Percentiles rank a stretch among this genome's conserved stretches.
Conservation (phyloP, 1,140 invertebrate genomes). For the Phymorhynchus buccinoides region DNA sequence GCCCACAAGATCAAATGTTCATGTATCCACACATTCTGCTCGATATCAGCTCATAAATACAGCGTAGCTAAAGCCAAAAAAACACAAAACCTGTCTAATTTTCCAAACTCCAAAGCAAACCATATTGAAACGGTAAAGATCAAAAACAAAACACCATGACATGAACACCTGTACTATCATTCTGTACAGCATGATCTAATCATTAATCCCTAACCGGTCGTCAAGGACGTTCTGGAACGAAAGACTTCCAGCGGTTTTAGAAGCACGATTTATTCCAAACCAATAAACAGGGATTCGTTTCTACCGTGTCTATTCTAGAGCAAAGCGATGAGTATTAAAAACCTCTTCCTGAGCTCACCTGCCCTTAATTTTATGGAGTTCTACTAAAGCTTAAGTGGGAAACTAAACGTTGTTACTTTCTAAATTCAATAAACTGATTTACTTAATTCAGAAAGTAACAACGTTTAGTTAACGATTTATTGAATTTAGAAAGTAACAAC, state of each 20-base stretch:
- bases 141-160: neutral
- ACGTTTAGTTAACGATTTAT: no score
- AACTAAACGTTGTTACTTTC: no score
- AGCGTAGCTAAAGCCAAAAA: no score
- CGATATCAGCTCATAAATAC: no score
- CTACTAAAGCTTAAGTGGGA: neutral
- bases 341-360: neutral
- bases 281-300: neutral
- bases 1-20: no score
- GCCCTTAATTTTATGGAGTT: neutral
- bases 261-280: neutral
- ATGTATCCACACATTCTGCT: no score
- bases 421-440: neutral
- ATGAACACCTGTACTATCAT: neutral
- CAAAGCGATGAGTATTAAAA: neutral
- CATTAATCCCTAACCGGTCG: neutral
- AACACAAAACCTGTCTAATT: no score
- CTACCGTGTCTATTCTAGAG: neutral
- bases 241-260: neutral
- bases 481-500: no score
- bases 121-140: neutral
- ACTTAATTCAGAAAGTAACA: no score
- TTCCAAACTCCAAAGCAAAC: neutral
- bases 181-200: neutral
- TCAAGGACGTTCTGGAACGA: neutral